Percentiles rank a stretch among this genome's conserved stretches.
Conservation (phyloP, 2,797 vertebrate species). For the Crenuchus spilurus region DNA sequence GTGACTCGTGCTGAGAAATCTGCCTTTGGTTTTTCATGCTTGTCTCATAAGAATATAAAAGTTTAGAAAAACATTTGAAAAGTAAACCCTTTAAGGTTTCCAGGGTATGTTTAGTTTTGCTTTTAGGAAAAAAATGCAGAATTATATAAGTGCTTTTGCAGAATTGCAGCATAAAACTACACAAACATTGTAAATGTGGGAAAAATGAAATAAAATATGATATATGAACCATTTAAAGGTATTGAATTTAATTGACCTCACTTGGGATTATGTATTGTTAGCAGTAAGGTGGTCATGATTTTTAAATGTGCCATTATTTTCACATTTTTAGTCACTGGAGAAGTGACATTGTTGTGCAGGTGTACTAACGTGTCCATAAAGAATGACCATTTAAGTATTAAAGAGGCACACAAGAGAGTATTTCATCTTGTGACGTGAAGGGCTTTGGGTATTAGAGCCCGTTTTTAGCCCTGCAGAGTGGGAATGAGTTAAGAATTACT, state of each 20-base stretch:
- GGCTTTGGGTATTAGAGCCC: conserved; percentile 26
- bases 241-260: not conserved
- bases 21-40: too few relatives aligned
- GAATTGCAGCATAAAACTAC: too few relatives aligned
- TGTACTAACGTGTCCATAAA: not conserved
- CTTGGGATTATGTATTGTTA: not conserved
- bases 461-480: conserved; percentile 35
- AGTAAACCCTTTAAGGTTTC: too few relatives aligned
- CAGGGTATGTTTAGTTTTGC: too few relatives aligned
- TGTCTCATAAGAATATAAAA: too few relatives aligned
- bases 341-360: not conserved
- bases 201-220: too few relatives aligned
- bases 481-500: conserved; percentile 35
- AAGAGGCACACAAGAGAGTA: not conserved
- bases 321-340: not conserved
- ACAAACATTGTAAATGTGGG: too few relatives aligned
- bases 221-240: too few relatives aligned
- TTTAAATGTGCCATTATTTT: not conserved
- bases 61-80: too few relatives aligned
- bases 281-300: not conserved
- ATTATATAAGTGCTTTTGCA: too few relatives aligned
- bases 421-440: not conserved
- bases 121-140: too few relatives aligned
- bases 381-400: not conserved
- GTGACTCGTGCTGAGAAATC: too few relatives aligned